These are phyloP conservation scores for Myiozetetes cayanensis DNA, from an alignment of 2,113 vertebrate genomes.

Conservation along the genomic window DNA sequence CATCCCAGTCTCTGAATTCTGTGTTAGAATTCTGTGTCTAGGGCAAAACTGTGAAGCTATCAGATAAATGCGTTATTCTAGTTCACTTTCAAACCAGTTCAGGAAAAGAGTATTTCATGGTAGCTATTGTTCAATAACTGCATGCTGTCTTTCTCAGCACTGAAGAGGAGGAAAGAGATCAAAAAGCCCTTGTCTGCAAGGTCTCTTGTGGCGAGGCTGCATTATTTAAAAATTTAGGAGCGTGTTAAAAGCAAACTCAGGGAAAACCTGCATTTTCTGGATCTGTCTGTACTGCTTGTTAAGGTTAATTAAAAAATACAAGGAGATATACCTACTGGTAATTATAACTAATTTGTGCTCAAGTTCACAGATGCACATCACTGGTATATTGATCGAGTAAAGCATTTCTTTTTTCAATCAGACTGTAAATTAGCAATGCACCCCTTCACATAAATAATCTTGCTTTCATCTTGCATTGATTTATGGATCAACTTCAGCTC, in stretches of 20 bases:
- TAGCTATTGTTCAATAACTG: neutral
- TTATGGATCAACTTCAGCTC: constrained; percentile 65
- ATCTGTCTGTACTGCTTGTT: neutral
- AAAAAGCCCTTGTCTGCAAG: constrained; percentile 44
- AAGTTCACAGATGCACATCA: neutral
- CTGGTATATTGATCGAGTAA: constrained; percentile 16
- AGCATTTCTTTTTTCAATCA: constrained; percentile 34
- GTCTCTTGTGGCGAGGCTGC: constrained; percentile 36
- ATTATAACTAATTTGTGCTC: constrained; percentile 19
- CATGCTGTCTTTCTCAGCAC: neutral
- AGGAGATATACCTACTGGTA: neutral
- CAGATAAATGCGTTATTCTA: neutral
- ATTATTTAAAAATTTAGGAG: constrained; percentile 62
- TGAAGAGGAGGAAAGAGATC: constrained; percentile 23
- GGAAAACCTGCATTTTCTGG: neutral
- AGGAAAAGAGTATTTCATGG: neutral
- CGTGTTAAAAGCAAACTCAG: neutral
- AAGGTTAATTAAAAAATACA: neutral
- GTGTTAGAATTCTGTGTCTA: neutral
- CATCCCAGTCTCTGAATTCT: neutral
- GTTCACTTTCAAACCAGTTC: neutral
- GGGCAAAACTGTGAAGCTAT: neutral
- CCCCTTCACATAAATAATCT: constrained; percentile 59
- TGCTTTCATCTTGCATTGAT: constrained; percentile 76
- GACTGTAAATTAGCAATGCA: constrained; percentile 64